phyloP scores from a whole-genome alignment of 2,113 vertebrate genomes.

The Sander vitreus region DNA sequence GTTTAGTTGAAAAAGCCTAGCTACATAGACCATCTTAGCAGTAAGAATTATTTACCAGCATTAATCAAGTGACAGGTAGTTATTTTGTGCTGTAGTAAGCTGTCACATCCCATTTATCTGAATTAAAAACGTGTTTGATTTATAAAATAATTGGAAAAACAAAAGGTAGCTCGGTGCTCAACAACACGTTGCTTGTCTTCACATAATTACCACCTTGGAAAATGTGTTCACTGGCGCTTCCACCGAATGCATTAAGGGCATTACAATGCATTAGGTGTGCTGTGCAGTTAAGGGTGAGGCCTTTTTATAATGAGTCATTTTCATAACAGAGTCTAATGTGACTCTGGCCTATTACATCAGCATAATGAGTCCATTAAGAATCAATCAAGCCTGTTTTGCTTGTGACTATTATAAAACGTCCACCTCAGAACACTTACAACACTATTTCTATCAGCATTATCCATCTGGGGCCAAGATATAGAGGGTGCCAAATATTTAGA shows the following conservation, averaged over 20 bases:
- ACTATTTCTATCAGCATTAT: slow-evolving; percentile 23
- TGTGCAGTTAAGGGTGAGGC: slow-evolving; percentile 46
- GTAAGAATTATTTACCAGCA: slow-evolving; percentile 11
- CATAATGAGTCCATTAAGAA: slow-evolving; percentile 65
- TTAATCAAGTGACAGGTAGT: slow-evolving; percentile 18
- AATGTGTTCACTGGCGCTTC: slow-evolving; percentile 42
- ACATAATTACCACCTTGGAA: slow-evolving; percentile 44
- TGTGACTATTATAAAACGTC: slow-evolving; percentile 42
- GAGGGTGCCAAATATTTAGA: slow-evolving; percentile 40
- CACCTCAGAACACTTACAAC: slow-evolving; percentile 35
- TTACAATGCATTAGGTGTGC: slow-evolving; percentile 58
- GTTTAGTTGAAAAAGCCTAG: not conserved
- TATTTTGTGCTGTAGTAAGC: slow-evolving; percentile 11
- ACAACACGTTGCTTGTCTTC: slow-evolving; percentile 42
- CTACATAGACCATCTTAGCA: not conserved
- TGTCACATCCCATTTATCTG: slow-evolving; percentile 28
- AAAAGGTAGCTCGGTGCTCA: slow-evolving; percentile 40
- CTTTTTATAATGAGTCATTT: slow-evolving; percentile 59
- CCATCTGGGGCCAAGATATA: slow-evolving; percentile 35
- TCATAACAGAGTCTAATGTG: slow-evolving; percentile 49
- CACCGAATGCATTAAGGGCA: slow-evolving; percentile 42
- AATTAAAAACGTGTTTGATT: slow-evolving; percentile 36
- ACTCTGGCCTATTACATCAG: slow-evolving; percentile 58
- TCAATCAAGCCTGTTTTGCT: slow-evolving; percentile 59
- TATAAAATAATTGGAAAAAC: slow-evolving; percentile 50